Percentiles rank a stretch among this genome's conserved stretches.
Conservation (phyloP, 2,113 vertebrate species). For the Platycercus adscitus region DNA sequence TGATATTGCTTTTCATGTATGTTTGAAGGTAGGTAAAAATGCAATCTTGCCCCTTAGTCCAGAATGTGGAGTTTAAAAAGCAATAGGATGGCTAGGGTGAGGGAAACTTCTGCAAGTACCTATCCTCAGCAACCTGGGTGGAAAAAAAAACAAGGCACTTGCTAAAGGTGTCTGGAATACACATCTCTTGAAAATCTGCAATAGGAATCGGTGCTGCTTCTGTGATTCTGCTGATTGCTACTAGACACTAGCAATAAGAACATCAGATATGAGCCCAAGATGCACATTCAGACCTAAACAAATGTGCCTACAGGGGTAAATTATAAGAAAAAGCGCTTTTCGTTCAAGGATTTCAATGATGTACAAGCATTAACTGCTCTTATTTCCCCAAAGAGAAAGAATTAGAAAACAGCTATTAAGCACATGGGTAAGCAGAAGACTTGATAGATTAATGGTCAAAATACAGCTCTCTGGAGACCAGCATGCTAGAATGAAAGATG, state of each 20-base stretch:
- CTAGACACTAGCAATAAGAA: background rate
- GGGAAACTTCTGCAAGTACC: background rate
- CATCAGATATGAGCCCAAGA: background rate
- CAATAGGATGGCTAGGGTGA: background rate
- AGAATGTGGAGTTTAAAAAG: background rate
- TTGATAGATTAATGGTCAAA: constrained; percentile 2
- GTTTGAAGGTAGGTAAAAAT: background rate
- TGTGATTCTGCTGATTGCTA: background rate
- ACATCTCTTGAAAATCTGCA: background rate
- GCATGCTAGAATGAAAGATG: background rate
- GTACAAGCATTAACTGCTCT: background rate
- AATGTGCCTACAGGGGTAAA: background rate
- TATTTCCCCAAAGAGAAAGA: background rate
- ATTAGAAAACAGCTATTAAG: background rate
- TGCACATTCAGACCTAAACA: background rate
- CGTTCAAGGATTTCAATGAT: background rate
- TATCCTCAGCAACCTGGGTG: background rate
- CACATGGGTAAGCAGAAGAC: background rate
- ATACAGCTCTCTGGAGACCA: background rate
- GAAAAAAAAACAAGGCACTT: background rate
- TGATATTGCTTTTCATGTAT: background rate
- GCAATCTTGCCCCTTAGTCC: background rate
- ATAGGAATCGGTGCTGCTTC: background rate
- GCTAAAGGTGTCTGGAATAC: background rate
- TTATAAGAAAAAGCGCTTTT: background rate